Evolutionary conservation across 2,797 vertebrate species (phyloP).

Genomic region (Siniperca obscura): DNA sequence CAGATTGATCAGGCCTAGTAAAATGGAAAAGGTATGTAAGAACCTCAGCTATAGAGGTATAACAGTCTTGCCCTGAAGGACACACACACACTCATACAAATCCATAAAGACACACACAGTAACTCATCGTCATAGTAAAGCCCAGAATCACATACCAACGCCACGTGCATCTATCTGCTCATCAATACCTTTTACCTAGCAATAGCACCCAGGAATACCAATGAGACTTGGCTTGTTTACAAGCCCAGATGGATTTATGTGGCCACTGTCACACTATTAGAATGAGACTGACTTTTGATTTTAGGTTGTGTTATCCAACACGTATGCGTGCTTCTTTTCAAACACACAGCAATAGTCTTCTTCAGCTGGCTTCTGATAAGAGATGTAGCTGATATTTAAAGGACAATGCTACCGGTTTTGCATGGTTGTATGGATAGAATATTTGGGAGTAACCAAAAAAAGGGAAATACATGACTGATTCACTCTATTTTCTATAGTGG

Average conservation of each 20-base stretch:
- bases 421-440: neutral
- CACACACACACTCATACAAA: conserved; percentile 23
- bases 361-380: neutral
- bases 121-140: conserved; percentile 26
- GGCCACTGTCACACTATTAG: conserved; percentile 38
- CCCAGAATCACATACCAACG: conserved; percentile 59
- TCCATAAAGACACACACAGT: conserved; percentile 19
- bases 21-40: conserved; percentile 10
- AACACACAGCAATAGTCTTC: neutral
- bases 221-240: conserved; percentile 58
- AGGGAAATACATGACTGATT: neutral
- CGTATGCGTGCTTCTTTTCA: neutral
- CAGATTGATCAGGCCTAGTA: neutral
- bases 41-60: conserved; percentile 20
- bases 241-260: conserved; percentile 60
- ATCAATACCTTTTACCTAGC: conserved; percentile 71
- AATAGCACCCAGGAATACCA: conserved; percentile 62
- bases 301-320: conserved; percentile 21
- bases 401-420: neutral
- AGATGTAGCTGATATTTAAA: neutral
- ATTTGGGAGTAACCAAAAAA: neutral
- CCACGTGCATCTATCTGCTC: conserved; percentile 59
- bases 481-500: neutral
- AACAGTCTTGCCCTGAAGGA: conserved; percentile 36
- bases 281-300: conserved; percentile 52